phyloP scores from a whole-genome alignment of 2,113 vertebrate genomes.

The Mirounga angustirostris region DNA sequence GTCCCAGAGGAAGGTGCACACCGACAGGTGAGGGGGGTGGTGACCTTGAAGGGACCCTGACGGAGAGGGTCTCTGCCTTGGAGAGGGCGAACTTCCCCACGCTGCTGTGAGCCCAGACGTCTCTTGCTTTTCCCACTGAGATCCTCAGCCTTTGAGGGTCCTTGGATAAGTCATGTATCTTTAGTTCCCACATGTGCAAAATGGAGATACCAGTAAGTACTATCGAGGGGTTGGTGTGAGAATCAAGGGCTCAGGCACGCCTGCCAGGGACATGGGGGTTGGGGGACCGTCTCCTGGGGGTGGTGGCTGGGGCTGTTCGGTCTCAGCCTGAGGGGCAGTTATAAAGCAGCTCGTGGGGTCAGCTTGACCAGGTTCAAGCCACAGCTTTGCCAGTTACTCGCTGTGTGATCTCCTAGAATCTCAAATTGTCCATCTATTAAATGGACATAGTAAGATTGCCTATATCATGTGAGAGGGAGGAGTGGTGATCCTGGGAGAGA shows the following conservation, averaged over 20 bases:
- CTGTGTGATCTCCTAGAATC: background rate
- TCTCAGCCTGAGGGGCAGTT: background rate
- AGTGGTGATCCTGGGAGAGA: background rate
- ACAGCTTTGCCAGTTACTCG: background rate
- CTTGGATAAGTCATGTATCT: background rate
- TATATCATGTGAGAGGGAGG: accelerated
- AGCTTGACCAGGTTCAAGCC: background rate
- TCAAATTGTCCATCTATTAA: background rate
- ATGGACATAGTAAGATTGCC: accelerated
- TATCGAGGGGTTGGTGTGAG: accelerated
- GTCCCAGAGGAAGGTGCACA: background rate
- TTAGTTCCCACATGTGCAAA: background rate
- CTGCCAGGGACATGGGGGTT: background rate
- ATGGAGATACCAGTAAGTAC: accelerated
- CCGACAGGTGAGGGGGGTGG: background rate
- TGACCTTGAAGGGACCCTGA: background rate
- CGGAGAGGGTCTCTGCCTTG: background rate
- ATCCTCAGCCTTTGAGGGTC: background rate
- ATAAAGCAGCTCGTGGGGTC: background rate
- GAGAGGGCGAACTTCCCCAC: background rate
- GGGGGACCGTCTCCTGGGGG: background rate
- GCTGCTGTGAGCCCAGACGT: background rate
- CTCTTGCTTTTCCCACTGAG: background rate
- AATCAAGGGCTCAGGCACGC: accelerated
- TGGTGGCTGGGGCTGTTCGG: background rate